These are phyloP conservation scores for Montipora cactus DNA, from an alignment of 64 coral and sea anemone species.

Conservation along the genomic window DNA sequence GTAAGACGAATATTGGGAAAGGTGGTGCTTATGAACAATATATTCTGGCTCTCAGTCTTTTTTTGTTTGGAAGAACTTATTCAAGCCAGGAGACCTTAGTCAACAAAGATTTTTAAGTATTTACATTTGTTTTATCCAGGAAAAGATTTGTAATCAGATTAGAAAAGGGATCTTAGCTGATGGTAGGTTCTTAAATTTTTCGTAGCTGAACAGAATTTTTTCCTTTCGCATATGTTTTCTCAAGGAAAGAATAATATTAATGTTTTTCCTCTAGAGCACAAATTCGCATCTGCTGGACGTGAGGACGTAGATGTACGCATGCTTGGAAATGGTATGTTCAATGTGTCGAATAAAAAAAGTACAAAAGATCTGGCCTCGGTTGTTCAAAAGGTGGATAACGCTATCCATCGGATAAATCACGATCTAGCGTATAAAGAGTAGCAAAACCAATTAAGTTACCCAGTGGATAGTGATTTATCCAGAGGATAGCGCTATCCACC, in stretches of 20 bases:
- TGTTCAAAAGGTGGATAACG: too few relatives aligned
- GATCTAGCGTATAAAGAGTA: neutral
- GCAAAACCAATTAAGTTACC: neutral
- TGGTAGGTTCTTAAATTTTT: conserved; percentile 49
- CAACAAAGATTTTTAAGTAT: neutral
- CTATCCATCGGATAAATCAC: neutral
- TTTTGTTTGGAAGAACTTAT: too few relatives aligned
- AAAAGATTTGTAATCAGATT: conserved; percentile 79
- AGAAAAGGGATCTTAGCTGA: conserved; percentile 64
- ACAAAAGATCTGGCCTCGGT: too few relatives aligned
- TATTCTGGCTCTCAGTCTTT: too few relatives aligned
- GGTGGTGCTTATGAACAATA: too few relatives aligned
- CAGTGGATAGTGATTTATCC: too few relatives aligned
- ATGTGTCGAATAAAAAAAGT: neutral
- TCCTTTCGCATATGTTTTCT: neutral
- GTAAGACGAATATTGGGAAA: too few relatives aligned
- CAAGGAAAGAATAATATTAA: neutral
- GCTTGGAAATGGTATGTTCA: conserved; percentile 87
- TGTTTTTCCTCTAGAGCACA: conserved; percentile 67
- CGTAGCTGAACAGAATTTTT: neutral
- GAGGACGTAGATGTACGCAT: conserved; percentile 96
- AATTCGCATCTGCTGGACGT: conserved; percentile 93
- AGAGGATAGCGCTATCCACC: too few relatives aligned
- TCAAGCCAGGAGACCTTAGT: too few relatives aligned
- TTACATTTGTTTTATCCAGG: conserved; percentile 44